These are phyloP conservation scores for Crocallis elinguaria DNA, from an alignment of 2,888 invertebrate genomes.

Conservation along the genomic window DNA sequence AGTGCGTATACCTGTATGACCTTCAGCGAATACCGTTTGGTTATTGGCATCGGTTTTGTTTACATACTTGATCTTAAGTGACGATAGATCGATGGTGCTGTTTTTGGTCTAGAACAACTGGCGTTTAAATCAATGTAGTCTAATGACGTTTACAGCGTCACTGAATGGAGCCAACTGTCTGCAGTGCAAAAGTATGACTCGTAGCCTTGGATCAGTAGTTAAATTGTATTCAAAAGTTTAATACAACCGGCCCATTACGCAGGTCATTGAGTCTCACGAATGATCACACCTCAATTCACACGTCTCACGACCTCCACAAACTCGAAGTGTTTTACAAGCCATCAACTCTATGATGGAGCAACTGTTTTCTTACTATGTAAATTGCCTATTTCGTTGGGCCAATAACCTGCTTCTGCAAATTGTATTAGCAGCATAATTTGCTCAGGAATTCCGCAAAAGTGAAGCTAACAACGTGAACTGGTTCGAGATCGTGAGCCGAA, in stretches of 20 bases:
- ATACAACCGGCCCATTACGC: not conserved
- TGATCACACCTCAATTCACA: constrained; percentile 2
- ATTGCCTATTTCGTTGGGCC: constrained; percentile 7
- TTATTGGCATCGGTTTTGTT: no score
- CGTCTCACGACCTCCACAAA: constrained; percentile 7
- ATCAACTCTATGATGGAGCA: constrained; percentile 18
- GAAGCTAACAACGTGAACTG: constrained; percentile 11
- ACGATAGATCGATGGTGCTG: no score
- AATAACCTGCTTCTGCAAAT: constrained; percentile 12
- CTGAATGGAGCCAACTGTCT: no score
- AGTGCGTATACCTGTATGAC: no score
- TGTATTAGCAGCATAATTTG: constrained; percentile 16
- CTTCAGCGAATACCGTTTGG: no score
- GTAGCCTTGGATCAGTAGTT: no score
- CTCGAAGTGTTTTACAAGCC: constrained; percentile 38
- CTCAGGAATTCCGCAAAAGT: constrained; percentile 11
- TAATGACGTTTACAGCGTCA: no score
- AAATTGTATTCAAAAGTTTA: no score
- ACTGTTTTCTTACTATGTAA: constrained; percentile 9
- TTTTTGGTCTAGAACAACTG: no score
- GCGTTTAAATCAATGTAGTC: no score
- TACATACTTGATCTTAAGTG: no score
- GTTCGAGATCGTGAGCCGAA: constrained; percentile 21
- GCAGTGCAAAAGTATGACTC: no score
- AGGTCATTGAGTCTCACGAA: not conserved